A percentile compares a stretch with the other conserved stretches of the same genome.
phyloP scores from a whole-genome alignment of 2,113 vertebrate species.

The Megaceryle maxima region DNA sequence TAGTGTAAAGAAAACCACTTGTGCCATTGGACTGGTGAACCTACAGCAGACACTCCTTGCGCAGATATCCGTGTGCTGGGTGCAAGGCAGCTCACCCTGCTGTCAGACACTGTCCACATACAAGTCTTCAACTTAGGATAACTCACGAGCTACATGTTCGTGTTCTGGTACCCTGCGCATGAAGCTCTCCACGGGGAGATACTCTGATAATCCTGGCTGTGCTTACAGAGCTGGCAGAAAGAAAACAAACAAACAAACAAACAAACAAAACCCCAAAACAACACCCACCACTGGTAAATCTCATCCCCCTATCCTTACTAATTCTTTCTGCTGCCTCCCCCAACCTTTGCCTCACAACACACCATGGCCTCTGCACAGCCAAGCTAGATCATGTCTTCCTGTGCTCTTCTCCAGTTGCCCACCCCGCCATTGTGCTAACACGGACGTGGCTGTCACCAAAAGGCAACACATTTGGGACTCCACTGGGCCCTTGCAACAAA shows the following conservation, averaged over 20 bases:
- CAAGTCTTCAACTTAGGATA: not conserved
- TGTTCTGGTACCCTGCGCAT: not conserved
- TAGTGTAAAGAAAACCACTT: not conserved
- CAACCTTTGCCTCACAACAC: not conserved
- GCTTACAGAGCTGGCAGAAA: not conserved
- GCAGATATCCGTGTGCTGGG: not conserved
- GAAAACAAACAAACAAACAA: not conserved
- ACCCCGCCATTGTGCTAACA: not conserved
- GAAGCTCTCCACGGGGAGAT: not conserved
- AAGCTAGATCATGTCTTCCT: not conserved
- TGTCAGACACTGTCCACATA: not conserved
- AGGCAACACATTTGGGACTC: not conserved
- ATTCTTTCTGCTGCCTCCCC: not conserved
- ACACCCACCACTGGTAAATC: not conserved
- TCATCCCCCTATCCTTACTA: not conserved
- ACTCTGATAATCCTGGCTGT: not conserved
- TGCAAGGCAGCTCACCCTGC: not conserved
- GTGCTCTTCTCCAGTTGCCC: not conserved
- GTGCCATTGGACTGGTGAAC: not conserved
- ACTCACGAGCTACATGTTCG: fast-evolving
- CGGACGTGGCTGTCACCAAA: not conserved
- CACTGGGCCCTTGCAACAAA: fast-evolving
- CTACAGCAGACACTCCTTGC: not conserved
- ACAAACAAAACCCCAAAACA: not conserved
- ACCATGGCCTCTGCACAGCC: not conserved